Evolutionary conservation across 2,113 vertebrate species (phyloP).

Genomic region (Alouatta palliata): DNA sequence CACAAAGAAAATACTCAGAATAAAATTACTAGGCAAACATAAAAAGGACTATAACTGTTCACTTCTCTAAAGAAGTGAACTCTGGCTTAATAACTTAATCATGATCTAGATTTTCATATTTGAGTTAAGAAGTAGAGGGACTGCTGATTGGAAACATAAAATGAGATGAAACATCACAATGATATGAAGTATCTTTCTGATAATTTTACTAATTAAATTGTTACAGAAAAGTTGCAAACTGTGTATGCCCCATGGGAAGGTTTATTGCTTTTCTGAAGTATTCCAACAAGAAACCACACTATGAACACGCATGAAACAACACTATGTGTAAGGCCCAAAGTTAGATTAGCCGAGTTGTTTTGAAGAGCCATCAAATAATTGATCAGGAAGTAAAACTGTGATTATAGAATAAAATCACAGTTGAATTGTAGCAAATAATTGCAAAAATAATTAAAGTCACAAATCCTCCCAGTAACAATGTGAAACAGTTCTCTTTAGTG

Average conservation of each 20-base stretch:
- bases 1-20: constrained; percentile 32
- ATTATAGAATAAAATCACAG: constrained; percentile 84
- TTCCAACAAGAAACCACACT: constrained; percentile 54
- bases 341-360: constrained; percentile 79
- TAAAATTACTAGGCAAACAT: not conserved
- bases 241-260: constrained; percentile 60
- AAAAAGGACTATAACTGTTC: constrained; percentile 21
- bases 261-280: constrained; percentile 70
- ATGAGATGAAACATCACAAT: constrained; percentile 47
- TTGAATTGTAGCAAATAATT: constrained; percentile 85
- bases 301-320: constrained; percentile 55
- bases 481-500: constrained; percentile 80
- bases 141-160: constrained; percentile 58
- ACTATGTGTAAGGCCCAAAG: constrained; percentile 42
- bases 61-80: constrained; percentile 8
- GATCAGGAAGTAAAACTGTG: constrained; percentile 84
- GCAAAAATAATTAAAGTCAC: constrained; percentile 85
- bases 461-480: constrained; percentile 79
- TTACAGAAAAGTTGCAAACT: constrained; percentile 69
- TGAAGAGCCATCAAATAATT: constrained; percentile 86
- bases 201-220: constrained; percentile 81
- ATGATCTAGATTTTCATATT: constrained; percentile 43
- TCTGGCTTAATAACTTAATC: constrained; percentile 29
- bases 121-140: not conserved
- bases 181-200: constrained; percentile 57